A percentile compares a stretch with the other conserved stretches of the same genome.
Evolutionary conservation across 2,113 vertebrate genomes (phyloP).

Genomic region (Aix galericulata): DNA sequence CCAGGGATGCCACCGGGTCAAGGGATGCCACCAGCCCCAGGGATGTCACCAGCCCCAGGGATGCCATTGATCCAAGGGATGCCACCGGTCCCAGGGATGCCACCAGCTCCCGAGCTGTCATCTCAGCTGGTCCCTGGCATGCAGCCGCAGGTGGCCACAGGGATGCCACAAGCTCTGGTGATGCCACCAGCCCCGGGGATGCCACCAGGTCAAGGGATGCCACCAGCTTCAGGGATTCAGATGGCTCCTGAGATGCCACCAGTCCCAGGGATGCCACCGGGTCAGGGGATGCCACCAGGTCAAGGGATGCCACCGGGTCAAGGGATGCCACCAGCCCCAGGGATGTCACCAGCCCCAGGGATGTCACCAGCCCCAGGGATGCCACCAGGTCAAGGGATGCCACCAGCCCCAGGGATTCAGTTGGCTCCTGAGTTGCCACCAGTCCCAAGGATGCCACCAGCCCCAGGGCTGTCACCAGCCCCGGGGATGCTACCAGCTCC

Average conservation of each 20-base stretch:
- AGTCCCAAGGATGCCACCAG: too few relatives aligned
- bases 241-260: not conserved
- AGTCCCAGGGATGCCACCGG: too few relatives aligned
- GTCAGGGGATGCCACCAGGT: not conserved
- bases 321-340: too few relatives aligned
- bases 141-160: conserved; percentile 27
- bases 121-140: conserved; percentile 2
- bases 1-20: not conserved
- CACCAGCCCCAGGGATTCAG: too few relatives aligned
- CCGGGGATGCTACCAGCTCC: not conserved
- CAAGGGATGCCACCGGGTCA: not conserved
- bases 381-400: not conserved
- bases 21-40: too few relatives aligned
- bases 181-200: not conserved
- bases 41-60: too few relatives aligned
- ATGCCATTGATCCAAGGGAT: not conserved
- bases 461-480: too few relatives aligned
- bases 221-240: too few relatives aligned
- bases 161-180: not conserved
- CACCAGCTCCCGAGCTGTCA: not conserved
- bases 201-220: not conserved
- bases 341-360: not conserved
- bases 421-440: too few relatives aligned
- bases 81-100: not conserved
- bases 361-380: not conserved